phyloP scores from a whole-genome alignment of 2,113 vertebrate genomes.

The Cyanocitta stelleri region DNA sequence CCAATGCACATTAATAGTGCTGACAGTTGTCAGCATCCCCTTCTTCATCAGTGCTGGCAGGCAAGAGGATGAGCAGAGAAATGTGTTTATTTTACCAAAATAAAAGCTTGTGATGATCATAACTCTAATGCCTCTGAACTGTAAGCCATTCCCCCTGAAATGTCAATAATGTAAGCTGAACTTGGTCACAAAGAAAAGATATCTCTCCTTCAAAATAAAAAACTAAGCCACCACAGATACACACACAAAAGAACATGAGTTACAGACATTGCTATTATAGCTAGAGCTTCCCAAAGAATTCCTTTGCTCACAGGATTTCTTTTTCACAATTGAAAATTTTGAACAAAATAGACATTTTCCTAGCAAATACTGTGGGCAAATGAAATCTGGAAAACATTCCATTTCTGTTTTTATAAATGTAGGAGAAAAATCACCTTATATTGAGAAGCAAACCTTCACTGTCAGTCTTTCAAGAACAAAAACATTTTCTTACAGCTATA shows the following conservation, averaged over 20 bases:
- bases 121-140: constrained; percentile 9
- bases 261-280: neutral
- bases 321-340: neutral
- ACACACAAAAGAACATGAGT: neutral
- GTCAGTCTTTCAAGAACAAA: neutral
- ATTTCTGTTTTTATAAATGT: neutral
- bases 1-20: neutral
- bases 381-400: neutral
- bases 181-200: neutral
- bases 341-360: neutral
- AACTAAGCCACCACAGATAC: neutral
- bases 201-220: neutral
- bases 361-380: neutral
- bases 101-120: neutral
- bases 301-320: neutral
- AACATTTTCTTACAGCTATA: neutral
- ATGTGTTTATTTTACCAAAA: constrained; percentile 28
- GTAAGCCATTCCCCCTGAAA: constrained; percentile 8
- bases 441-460: neutral
- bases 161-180: neutral
- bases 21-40: neutral
- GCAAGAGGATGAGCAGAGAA: neutral
- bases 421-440: neutral
- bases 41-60: neutral
- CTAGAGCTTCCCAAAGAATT: neutral